Conservation (phyloP, 1,140 invertebrate genomes). For the Babylonia areolata region DNA sequence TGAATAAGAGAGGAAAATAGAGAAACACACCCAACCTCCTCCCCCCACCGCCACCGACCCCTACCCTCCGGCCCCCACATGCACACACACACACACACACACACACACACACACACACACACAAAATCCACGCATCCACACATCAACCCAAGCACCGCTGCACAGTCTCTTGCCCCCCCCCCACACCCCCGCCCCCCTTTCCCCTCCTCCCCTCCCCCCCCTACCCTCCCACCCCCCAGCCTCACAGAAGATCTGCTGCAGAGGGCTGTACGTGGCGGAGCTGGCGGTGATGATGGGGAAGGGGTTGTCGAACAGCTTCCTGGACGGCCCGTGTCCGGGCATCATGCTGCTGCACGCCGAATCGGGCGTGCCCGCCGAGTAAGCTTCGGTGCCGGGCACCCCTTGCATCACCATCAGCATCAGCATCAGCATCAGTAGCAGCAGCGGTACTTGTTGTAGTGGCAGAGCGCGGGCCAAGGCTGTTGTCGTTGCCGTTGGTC, state of each 20-base stretch:
- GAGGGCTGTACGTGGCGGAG: not conserved
- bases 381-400: not conserved
- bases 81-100: not conserved
- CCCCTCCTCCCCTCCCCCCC: not conserved
- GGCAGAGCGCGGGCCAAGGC: not conserved
- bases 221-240: not conserved
- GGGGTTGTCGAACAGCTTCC: not conserved
- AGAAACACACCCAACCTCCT: not conserved
- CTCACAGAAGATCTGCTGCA: not conserved
- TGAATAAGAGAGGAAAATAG: not conserved
- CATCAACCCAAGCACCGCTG: not conserved
- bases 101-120: not conserved
- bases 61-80: not conserved
- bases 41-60: not conserved
- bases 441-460: not conserved
- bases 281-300: not conserved
- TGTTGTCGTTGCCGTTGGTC: not conserved
- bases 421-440: not conserved
- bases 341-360: not conserved
- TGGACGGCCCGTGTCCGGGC: not conserved
- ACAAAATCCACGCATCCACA: not conserved
- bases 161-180: not conserved
- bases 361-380: not conserved
- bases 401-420: not conserved
- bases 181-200: not conserved